Conservation (phyloP, 1,140 invertebrate genomes). For the Pinna nobilis region DNA sequence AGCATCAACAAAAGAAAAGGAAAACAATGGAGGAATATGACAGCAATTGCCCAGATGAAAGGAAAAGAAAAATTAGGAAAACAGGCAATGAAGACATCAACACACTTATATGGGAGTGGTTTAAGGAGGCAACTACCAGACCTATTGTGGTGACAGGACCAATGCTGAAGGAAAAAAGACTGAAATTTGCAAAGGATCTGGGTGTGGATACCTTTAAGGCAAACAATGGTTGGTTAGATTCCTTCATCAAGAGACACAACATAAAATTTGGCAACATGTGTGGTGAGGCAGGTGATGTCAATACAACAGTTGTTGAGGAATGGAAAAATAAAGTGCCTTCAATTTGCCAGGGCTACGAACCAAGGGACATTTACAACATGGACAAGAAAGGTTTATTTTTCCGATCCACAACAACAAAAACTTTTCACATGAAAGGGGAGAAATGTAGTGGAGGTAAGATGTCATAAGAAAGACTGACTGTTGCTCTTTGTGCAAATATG, state of each 20-base stretch:
- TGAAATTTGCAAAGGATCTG: background rate
- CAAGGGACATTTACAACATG: too few relatives aligned
- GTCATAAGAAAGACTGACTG: too few relatives aligned
- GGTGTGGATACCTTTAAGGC: background rate
- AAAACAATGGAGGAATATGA: background rate
- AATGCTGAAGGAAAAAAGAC: background rate
- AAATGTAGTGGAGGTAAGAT: too few relatives aligned
- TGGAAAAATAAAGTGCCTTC: background rate
- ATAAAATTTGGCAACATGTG: background rate
- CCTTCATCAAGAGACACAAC: background rate
- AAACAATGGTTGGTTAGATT: background rate
- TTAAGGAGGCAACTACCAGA: background rate
- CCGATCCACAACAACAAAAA: too few relatives aligned
- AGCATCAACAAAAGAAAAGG: background rate
- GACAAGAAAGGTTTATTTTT: too few relatives aligned
- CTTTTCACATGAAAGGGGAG: too few relatives aligned
- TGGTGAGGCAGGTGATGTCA: background rate
- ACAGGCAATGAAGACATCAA: background rate
- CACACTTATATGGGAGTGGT: background rate
- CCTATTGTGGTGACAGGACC: background rate
- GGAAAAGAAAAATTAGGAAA: background rate
- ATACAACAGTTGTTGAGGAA: background rate
- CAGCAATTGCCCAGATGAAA: background rate
- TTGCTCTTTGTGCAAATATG: too few relatives aligned
- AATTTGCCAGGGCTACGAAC: too few relatives aligned